These are phyloP conservation scores for Tauraco erythrolophus DNA, from an alignment of 2,113 vertebrate genomes.

Conservation along the genomic window DNA sequence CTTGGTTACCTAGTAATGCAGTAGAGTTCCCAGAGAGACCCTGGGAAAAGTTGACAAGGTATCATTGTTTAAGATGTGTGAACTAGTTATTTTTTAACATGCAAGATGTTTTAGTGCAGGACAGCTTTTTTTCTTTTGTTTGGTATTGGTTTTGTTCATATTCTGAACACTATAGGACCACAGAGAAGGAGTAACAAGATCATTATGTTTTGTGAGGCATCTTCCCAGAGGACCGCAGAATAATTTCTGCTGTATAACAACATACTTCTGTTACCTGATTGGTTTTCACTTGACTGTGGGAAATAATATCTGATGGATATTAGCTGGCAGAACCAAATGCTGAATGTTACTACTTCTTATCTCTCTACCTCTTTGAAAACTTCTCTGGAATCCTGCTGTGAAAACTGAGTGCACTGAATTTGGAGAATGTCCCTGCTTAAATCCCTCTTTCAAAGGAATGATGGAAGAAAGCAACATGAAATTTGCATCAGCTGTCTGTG, in stretches of 20 bases:
- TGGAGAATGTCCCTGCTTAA: not conserved
- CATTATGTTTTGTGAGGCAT: not conserved
- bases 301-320: not conserved
- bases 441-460: not conserved
- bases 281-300: not conserved
- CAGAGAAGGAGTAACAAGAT: not conserved
- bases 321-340: not conserved
- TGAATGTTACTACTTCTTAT: not conserved
- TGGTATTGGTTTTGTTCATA: not conserved
- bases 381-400: not conserved
- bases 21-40: not conserved
- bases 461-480: not conserved
- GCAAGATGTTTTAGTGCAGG: not conserved
- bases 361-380: not conserved
- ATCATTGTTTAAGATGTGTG: rapidly evolving
- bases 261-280: not conserved
- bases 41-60: not conserved
- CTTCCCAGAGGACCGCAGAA: not conserved
- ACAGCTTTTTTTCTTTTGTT: not conserved
- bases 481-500: not conserved
- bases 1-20: not conserved
- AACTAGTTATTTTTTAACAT: not conserved
- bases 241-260: not conserved
- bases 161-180: not conserved
- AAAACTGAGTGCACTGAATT: not conserved